These are phyloP conservation scores for Telenomus remus DNA, from an alignment of 1,140 invertebrate genomes.

Conservation along the genomic window DNA sequence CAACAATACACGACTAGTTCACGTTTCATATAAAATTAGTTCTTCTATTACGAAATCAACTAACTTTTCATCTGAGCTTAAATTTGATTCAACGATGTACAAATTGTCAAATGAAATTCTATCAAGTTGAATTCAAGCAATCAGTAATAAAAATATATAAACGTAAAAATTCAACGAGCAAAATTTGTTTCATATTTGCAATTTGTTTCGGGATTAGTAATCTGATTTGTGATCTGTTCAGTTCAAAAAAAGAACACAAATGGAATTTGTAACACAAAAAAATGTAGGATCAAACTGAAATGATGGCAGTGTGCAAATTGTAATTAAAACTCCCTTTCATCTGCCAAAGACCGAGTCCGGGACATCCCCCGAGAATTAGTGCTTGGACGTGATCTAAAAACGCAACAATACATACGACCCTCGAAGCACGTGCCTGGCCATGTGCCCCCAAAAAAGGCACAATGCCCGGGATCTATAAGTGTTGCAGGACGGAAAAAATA, in stretches of 20 bases:
- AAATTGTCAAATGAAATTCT: no score
- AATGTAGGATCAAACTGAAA: constrained; percentile 33
- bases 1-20: not conserved
- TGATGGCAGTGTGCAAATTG: constrained; percentile 41
- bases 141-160: no score
- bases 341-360: constrained; percentile 25
- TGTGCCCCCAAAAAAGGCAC: constrained; percentile 10
- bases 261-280: not conserved
- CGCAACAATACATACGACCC: constrained; percentile 35
- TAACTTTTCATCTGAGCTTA: no score
- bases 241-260: no score
- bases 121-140: no score
- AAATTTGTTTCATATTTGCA: no score
- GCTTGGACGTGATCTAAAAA: constrained; percentile 41
- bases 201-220: no score
- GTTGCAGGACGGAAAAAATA: not conserved
- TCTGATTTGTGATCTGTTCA: no score
- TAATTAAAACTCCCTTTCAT: constrained; percentile 46
- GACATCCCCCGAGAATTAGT: constrained; percentile 41
- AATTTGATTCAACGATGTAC: no score
- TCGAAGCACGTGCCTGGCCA: constrained; percentile 29
- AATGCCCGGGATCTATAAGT: constrained; percentile 11
- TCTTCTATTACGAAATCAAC: no score
- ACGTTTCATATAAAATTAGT: no score
- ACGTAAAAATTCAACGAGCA: no score